These are phyloP conservation scores for Takifugu bimaculatus DNA, from an alignment of 2,113 vertebrate species.

Conservation along the genomic window DNA sequence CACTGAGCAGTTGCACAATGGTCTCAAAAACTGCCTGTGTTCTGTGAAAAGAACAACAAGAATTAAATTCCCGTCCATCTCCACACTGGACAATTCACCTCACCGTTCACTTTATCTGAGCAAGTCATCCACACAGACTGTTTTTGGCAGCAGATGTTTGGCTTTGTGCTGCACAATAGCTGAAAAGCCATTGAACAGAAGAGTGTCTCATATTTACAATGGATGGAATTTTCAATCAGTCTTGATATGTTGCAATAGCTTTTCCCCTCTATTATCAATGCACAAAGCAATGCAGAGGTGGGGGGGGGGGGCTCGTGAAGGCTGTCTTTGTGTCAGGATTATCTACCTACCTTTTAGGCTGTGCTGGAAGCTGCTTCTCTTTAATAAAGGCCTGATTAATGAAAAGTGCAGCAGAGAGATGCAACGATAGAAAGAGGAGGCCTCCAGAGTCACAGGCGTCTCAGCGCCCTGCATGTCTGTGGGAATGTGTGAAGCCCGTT, in stretches of 20 bases:
- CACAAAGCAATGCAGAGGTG: conserved; percentile 27
- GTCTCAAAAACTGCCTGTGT: conserved; percentile 37
- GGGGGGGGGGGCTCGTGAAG: conserved; percentile 48
- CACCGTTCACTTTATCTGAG: conserved; percentile 30
- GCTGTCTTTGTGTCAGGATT: conserved; percentile 65
- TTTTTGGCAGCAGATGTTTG: conserved; percentile 43
- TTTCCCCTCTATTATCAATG: conserved; percentile 42
- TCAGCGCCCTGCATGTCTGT: conserved; percentile 1
- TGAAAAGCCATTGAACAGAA: conserved; percentile 41
- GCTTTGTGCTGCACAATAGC: conserved; percentile 39
- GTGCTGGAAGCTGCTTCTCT: conserved; percentile 58
- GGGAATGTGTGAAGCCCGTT: conserved; percentile 28
- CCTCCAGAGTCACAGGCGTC: conserved; percentile 17
- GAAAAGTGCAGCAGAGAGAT: conserved; percentile 44
- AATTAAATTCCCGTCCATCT: conserved; percentile 56
- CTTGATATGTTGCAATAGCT: conserved; percentile 28
- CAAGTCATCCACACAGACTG: conserved; percentile 28
- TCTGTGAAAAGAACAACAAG: conserved; percentile 43
- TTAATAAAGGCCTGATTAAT: conserved; percentile 72
- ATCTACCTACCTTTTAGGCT: conserved; percentile 62
- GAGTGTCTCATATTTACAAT: conserved; percentile 46
- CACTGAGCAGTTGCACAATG: conserved; percentile 49
- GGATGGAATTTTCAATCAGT: conserved; percentile 49
- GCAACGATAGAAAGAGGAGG: conserved; percentile 36
- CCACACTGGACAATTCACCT: conserved; percentile 38